Evolutionary conservation across 2,797 vertebrate species (phyloP).

Genomic region (Leucoraja ocellata): DNA sequence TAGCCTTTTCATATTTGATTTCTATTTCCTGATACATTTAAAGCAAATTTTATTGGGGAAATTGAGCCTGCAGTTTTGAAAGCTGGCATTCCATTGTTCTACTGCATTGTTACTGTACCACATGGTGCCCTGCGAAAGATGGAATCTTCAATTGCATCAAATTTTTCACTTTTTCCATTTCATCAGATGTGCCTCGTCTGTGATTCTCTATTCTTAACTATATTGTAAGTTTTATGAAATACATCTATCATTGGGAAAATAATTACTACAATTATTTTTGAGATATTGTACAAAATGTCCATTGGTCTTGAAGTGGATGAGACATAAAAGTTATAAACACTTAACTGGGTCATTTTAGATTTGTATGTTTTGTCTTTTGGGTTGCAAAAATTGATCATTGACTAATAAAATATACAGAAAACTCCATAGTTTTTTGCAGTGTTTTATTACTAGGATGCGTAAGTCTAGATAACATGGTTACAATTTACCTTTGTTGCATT

Average conservation of each 20-base stretch:
- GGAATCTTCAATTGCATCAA: background rate
- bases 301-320: conserved; percentile 67
- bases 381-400: conserved; percentile 88
- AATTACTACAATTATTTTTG: conserved; percentile 68
- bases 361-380: conserved; percentile 96
- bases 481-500: background rate
- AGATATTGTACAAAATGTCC: conserved; percentile 71
- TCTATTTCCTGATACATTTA: conserved; percentile 38
- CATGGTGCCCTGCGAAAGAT: background rate
- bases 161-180: background rate
- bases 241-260: conserved; percentile 36
- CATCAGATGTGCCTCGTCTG: conserved; percentile 16
- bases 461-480: background rate
- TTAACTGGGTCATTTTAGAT: conserved; percentile 95
- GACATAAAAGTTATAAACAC: conserved; percentile 83
- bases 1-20: conserved; percentile 66
- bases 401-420: conserved; percentile 75
- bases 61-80: conserved; percentile 29
- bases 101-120: conserved; percentile 19
- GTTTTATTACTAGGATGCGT: conserved; percentile 22
- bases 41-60: background rate
- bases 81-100: conserved; percentile 30
- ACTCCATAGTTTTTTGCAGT: conserved; percentile 4
- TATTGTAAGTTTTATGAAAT: conserved; percentile 34
- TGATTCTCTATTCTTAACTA: conserved; percentile 23